A percentile compares a stretch with the other conserved stretches of the same genome.
phyloP scores from a whole-genome alignment of 2,888 invertebrate species.

The Meliscaeva auricollis region DNA sequence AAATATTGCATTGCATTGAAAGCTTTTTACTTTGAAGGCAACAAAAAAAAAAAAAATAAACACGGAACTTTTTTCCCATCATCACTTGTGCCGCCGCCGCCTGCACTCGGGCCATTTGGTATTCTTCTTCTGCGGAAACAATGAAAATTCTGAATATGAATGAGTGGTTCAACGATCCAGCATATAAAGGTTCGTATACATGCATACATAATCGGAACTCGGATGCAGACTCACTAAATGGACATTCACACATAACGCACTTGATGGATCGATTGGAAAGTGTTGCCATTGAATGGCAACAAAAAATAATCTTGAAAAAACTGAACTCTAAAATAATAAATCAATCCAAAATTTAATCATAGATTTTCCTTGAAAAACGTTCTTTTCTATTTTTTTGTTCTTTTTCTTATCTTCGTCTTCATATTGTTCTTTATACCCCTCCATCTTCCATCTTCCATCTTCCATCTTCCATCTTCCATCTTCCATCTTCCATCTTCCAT shows the following conservation, averaged over 20 bases:
- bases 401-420: too few relatives aligned
- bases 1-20: slow-evolving; percentile 56
- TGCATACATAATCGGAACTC: not conserved
- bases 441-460: too few relatives aligned
- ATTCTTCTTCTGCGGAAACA: slow-evolving; percentile 39
- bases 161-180: slow-evolving; percentile 22
- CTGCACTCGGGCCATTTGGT: not conserved
- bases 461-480: too few relatives aligned
- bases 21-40: slow-evolving; percentile 61
- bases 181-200: not conserved
- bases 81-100: not conserved
- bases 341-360: too few relatives aligned
- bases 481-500: too few relatives aligned
- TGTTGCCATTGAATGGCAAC: too few relatives aligned
- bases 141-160: slow-evolving; percentile 38
- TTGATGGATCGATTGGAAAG: not conserved
- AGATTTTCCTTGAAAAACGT: too few relatives aligned
- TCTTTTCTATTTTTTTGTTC: too few relatives aligned
- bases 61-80: not conserved
- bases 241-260: slow-evolving; percentile 29
- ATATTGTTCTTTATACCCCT: too few relatives aligned
- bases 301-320: too few relatives aligned
- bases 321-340: too few relatives aligned
- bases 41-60: not conserved
- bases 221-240: slow-evolving; percentile 11